Conservation (phyloP, 1,140 invertebrate genomes). For the Drosophila parvula region DNA sequence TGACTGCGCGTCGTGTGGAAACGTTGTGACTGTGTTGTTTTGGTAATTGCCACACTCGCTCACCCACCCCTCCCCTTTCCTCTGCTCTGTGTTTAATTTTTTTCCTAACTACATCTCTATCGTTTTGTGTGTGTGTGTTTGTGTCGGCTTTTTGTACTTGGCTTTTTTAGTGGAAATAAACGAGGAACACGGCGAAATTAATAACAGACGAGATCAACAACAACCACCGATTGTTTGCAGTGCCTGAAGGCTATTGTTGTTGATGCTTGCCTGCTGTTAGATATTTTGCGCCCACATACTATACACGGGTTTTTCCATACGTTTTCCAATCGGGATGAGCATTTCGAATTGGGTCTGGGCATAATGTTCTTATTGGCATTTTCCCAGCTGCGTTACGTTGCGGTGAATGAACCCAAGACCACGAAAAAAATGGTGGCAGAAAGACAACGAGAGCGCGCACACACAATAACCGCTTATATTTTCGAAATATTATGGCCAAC, state of each 20-base stretch:
- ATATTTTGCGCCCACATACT: conserved; percentile 21
- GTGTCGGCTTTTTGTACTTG: conserved; percentile 10
- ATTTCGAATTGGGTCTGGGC: background rate
- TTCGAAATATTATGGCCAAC: conserved; percentile 18
- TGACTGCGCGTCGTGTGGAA: conserved; percentile 17
- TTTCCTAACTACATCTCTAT: conserved; percentile 19
- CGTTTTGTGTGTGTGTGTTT: background rate
- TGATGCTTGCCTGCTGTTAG: background rate
- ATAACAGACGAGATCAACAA: conserved; percentile 25
- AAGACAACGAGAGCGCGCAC: conserved; percentile 39
- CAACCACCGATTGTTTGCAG: conserved; percentile 19
- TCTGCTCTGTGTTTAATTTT: background rate
- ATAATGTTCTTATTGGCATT: conserved; percentile 47
- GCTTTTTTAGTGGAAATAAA: conserved; percentile 7
- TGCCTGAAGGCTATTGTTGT: conserved; percentile 3
- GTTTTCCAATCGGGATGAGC: conserved; percentile 30
- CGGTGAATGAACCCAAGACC: conserved; percentile 32
- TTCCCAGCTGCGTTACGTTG: conserved; percentile 25
- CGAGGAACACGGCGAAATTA: conserved; percentile 29
- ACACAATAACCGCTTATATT: conserved; percentile 31
- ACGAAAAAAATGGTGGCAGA: conserved; percentile 21
- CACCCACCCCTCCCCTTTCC: background rate
- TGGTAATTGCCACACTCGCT: conserved; percentile 17
- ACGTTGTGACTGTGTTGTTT: conserved; percentile 20
- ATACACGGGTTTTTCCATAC: conserved; percentile 24